These are phyloP conservation scores for Felis catus DNA, from an alignment of 2,113 vertebrate genomes.

Conservation along the genomic window DNA sequence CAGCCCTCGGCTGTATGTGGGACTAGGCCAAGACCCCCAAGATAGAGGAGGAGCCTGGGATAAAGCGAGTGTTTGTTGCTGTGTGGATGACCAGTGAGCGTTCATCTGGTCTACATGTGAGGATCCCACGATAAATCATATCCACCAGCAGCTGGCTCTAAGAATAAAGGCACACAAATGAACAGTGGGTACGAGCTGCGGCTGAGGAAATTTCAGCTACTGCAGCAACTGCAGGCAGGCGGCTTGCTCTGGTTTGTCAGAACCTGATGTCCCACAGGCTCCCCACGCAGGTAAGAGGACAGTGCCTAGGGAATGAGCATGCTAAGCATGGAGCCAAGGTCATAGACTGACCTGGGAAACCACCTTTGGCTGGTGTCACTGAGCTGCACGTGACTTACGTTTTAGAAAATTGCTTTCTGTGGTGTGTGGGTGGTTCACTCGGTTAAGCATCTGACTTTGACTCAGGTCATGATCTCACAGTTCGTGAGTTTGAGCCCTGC, in stretches of 20 bases:
- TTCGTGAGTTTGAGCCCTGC: no score
- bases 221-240: background rate
- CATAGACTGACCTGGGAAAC: background rate
- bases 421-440: no score
- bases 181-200: accelerated
- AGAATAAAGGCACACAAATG: background rate
- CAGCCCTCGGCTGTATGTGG: background rate
- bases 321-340: accelerated
- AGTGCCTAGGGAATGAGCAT: accelerated
- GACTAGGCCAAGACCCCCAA: background rate
- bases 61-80: background rate
- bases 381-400: background rate
- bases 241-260: background rate
- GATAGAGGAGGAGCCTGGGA: background rate
- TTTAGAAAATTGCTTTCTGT: background rate
- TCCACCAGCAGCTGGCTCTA: background rate
- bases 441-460: no score
- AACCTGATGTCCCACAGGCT: background rate
- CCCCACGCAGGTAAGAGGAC: background rate
- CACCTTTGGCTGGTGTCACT: background rate
- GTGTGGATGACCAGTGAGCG: accelerated
- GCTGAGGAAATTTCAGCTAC: background rate
- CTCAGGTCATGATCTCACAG: no score
- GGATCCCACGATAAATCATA: background rate
- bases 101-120: background rate